Base-by-base conservation (phyloP, 2,888 invertebrate species). In the Timema cristinae region DNA sequence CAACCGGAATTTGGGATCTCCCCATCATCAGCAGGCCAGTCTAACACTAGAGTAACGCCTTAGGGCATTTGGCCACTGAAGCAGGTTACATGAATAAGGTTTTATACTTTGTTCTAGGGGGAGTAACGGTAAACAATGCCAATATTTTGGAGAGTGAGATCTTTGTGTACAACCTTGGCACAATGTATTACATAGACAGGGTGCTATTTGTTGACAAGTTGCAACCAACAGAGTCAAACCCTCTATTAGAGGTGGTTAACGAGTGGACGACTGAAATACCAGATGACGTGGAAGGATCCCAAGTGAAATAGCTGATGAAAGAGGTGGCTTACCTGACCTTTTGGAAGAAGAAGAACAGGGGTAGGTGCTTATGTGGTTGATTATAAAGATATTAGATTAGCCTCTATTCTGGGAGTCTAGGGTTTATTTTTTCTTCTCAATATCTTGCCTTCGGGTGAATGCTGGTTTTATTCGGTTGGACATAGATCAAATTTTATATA, bases 151-250 rank as follows among this genome's bases (percentile, higher is more conserved):
- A 88, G 79, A 85, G 85, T 77, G 88, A 88, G 80, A 85, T 88
- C 47, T 88, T 88, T 78, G 88, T 89, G 56, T 89, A 88, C 79
- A 88, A 88, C 79, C 79, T 88, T 76, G 88, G 88, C 66, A 88
- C 88, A 72, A 88, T 88, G 87, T 88, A 86, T 79, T 88, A 86
- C 78, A 84, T 88, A 72, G 86, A 88, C 77, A 85, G 85, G 76
- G 84, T 88, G 72, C 80, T 88, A 8, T 87, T 86, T 78, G 32
- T 48, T 9, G 82, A 72, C 11, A 72, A 70, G 48, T 70, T 69
- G 56, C 70, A 72, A 15, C 73, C 71, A 51, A 52, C 66, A 48
- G 69, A 71, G 6, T 50, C 59, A 32, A 50, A 49, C 13, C 32
- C 4, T 32, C 32, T 32, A 32, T 32, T 32, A 32, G 69, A 51